A percentile compares a stretch with the other conserved stretches of the same genome.
Evolutionary conservation across 2,888 invertebrate species (phyloP).

Genomic region (Laothoe populi): DNA sequence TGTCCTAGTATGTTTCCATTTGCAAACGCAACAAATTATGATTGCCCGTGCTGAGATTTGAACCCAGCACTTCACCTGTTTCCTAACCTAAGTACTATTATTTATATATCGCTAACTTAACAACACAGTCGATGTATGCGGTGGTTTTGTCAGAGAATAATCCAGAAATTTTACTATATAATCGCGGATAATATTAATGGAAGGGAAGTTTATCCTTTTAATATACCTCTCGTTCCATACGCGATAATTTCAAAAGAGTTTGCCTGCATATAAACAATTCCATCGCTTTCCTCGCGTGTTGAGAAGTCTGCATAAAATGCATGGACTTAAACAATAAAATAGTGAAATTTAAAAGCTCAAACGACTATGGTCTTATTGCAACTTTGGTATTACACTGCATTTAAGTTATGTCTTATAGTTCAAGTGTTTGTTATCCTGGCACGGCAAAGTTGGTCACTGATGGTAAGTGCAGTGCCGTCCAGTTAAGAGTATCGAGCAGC

Average conservation of each 20-base stretch:
- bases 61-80: no score
- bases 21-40: no score
- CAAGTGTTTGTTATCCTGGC: not conserved
- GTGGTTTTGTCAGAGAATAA: no score
- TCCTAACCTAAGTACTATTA: no score
- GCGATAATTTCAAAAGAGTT: slow-evolving; percentile 21
- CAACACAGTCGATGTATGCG: no score
- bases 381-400: slow-evolving; percentile 15
- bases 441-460: no score
- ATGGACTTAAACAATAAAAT: slow-evolving; percentile 23
- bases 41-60: no score
- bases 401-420: not conserved
- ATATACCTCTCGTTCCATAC: slow-evolving; percentile 10
- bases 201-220: slow-evolving; percentile 16
- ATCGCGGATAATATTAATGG: not conserved
- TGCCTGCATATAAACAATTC: slow-evolving; percentile 19
- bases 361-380: slow-evolving; percentile 11
- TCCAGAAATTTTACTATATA: no score
- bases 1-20: no score
- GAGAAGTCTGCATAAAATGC: slow-evolving; percentile 13
- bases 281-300: slow-evolving; percentile 13
- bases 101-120: no score
- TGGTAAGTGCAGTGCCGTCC: no score
- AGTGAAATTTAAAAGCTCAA: slow-evolving; percentile 17
- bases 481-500: no score